Base-by-base conservation (phyloP, 2,888 invertebrate genomes). In the Cybosia mesomella region DNA sequence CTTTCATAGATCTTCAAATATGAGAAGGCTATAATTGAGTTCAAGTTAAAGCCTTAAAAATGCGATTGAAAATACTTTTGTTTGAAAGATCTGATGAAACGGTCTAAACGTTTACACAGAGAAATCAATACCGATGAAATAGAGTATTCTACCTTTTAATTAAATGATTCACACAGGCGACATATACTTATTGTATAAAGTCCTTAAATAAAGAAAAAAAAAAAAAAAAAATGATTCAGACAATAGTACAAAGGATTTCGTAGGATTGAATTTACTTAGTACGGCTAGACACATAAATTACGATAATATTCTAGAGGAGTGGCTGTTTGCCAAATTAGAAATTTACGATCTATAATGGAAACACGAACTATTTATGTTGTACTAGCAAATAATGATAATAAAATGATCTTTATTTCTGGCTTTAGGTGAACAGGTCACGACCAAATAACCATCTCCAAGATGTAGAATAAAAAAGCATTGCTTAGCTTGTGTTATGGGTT, bases 261-360 rank as follows among this genome's bases (percentile, higher is more conserved):
- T 0, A 18, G 2, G 18, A 49, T 49, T 49, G 49, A 49, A 49
- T 49, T 49, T n/a, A 49, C 49, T 49, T 49, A 49, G n/a, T 7
- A 7, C 49, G 81, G 84, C 86, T 84, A 89, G 88, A 87, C 87
- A 78, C 85, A 87, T 89, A 86, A 87, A 88, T 81, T 75, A 77
- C 64, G 70, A 76, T 79, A 74, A 75, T 80, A 81, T 67, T 71
- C 73, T 75, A 81, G 74, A 66, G 64, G 73, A 72, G 80, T 85
- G 87, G 86, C 83, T 77, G 82, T 54, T 62, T 76, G 87, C 87
- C 88, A 79, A 79, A 77, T 71, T 70, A 69, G 65, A 66, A 67
- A 72, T 79, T 80, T 78, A 72, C 72, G 21, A n/a, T 49, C 28
- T 43, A 49, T 39, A 39, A 59, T 39, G 24, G 13, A 22, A n/a